These are phyloP conservation scores for Aldabrachelys gigantea DNA, from an alignment of 2,113 vertebrate species.

Conservation along the genomic window DNA sequence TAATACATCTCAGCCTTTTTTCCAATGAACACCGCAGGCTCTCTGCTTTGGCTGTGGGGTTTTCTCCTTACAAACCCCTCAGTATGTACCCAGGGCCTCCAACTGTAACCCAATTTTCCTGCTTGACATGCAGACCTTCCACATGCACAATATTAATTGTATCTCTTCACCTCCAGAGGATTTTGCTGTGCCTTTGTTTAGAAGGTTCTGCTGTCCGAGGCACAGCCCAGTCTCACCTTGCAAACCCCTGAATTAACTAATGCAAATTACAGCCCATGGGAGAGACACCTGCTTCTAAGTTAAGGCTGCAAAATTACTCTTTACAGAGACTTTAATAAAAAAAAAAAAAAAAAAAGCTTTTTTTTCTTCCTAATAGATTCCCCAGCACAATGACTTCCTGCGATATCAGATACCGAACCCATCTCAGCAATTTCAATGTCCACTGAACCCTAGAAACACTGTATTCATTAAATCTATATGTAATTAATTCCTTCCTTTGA, in stretches of 20 bases:
- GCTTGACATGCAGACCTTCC: not conserved
- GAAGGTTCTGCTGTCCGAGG: not conserved
- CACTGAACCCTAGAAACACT: conserved; percentile 21
- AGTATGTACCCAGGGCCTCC: not conserved
- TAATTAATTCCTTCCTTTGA: conserved; percentile 50
- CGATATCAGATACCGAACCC: not conserved
- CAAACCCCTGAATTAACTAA: not conserved
- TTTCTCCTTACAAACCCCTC: not conserved
- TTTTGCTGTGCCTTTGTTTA: not conserved
- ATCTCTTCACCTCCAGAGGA: not conserved
- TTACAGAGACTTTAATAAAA: not conserved
- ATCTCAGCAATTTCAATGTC: conserved; percentile 16
- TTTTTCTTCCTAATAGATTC: not conserved
- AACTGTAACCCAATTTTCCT: not conserved
- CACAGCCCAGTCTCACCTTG: not conserved
- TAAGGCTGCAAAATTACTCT: not conserved
- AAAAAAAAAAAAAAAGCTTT: not conserved
- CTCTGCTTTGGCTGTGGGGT: not conserved
- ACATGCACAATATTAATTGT: conserved; percentile 6
- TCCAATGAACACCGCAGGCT: not conserved
- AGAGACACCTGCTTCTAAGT: not conserved
- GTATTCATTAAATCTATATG: conserved; percentile 13
- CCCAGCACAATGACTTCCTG: not conserved
- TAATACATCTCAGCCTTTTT: not conserved
- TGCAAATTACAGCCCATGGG: not conserved